These are phyloP conservation scores for Polyergus mexicanus DNA, from an alignment of 1,140 invertebrate genomes.

Conservation along the genomic window DNA sequence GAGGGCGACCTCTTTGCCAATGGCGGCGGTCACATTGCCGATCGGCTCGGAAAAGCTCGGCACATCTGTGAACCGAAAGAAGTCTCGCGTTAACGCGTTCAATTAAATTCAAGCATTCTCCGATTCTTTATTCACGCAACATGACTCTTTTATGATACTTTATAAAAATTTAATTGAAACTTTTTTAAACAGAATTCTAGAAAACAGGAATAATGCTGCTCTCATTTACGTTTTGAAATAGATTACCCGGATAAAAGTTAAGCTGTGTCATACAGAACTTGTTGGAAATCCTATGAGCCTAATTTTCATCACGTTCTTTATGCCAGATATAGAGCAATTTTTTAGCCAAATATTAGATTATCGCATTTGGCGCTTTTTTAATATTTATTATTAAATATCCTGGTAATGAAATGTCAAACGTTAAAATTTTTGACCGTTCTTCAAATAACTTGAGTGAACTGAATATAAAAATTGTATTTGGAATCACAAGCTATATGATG, in stretches of 20 bases:
- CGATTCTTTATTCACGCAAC: neutral
- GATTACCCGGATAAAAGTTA: constrained; percentile 10
- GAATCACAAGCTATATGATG: constrained; percentile 1
- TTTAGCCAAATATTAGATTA: neutral
- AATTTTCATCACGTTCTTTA: constrained; percentile 20
- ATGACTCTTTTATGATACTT: constrained; percentile 5
- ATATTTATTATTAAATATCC: constrained; percentile 20
- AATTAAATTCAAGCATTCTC: constrained; percentile 5
- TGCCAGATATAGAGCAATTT: neutral
- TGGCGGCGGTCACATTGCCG: constrained; percentile 93
- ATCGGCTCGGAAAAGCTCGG: constrained; percentile 93
- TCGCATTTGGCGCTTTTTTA: constrained; percentile 1
- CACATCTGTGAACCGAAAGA: constrained; percentile 79
- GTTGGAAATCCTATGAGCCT: neutral
- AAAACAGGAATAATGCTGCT: neutral
- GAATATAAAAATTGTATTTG: constrained; percentile 15
- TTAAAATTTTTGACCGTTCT: constrained; percentile 19
- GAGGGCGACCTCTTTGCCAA: constrained; percentile 93
- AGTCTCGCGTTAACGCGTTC: constrained; percentile 10
- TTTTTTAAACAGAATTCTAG: neutral
- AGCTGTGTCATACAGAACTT: neutral
- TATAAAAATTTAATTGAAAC: constrained; percentile 7
- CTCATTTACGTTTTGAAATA: constrained; percentile 17
- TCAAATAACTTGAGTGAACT: neutral
- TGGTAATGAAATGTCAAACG: constrained; percentile 10